Evolutionary conservation across 2,797 vertebrate genomes (phyloP).

Genomic region (Epinephelus coioides): DNA sequence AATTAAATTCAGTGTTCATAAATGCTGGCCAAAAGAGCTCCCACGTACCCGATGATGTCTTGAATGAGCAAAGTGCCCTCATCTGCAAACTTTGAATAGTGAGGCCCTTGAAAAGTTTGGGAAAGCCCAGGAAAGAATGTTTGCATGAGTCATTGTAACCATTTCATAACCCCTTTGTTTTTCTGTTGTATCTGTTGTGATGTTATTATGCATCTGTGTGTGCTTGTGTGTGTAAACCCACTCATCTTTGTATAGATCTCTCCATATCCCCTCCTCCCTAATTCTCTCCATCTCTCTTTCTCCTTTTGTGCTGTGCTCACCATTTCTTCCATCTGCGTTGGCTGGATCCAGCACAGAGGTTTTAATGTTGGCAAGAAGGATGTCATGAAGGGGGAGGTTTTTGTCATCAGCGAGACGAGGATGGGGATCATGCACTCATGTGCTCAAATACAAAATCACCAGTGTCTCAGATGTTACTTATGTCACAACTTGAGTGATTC

Average conservation of each 20-base stretch:
- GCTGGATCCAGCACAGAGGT: constrained; percentile 53
- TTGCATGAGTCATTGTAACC: constrained; percentile 29
- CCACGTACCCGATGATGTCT: background rate
- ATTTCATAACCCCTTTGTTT: constrained; percentile 33
- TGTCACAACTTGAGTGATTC: constrained; percentile 48
- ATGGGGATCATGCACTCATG: constrained; percentile 31
- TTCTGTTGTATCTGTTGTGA: constrained; percentile 29
- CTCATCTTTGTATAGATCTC: constrained; percentile 2
- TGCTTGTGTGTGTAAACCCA: constrained; percentile 26
- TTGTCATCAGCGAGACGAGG: constrained; percentile 34
- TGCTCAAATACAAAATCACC: constrained; percentile 40
- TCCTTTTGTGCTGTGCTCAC: constrained; percentile 47
- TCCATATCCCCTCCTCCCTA: constrained; percentile 9
- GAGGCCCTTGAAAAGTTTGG: constrained; percentile 24
- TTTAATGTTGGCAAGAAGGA: constrained; percentile 60
- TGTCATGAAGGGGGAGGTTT: constrained; percentile 40
- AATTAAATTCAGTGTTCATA: background rate
- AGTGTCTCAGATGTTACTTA: constrained; percentile 57
- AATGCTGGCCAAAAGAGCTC: background rate
- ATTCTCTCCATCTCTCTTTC: constrained; percentile 35
- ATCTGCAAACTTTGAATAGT: constrained; percentile 29
- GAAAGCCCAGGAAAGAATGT: constrained; percentile 24
- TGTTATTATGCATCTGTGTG: background rate
- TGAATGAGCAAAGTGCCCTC: background rate
- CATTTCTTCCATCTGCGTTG: constrained; percentile 66